Percentiles rank a stretch among this genome's conserved stretches.
These are phyloP conservation scores for Pantala flavescens DNA, from an alignment of 1,140 invertebrate genomes.

Conservation along the genomic window DNA sequence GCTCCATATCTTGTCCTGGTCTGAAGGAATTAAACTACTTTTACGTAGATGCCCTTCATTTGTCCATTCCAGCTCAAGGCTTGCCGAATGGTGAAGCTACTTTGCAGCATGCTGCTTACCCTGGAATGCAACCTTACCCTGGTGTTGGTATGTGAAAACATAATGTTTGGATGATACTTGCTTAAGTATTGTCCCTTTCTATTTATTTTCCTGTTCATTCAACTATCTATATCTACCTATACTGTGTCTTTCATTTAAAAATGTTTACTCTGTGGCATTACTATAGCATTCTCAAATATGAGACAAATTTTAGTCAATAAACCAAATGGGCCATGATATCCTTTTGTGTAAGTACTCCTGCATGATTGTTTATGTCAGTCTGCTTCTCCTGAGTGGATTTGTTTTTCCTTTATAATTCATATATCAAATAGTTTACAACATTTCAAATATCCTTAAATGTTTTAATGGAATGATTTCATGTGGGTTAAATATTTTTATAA, in stretches of 20 bases:
- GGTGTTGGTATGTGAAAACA: slow-evolving; percentile 61
- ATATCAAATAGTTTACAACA: neutral
- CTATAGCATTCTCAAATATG: neutral
- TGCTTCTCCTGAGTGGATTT: neutral
- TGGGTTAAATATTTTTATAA: slow-evolving; percentile 14
- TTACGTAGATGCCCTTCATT: slow-evolving; percentile 52
- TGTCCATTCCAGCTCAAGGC: slow-evolving; percentile 78
- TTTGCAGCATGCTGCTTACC: slow-evolving; percentile 72
- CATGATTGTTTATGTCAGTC: slow-evolving; percentile 13
- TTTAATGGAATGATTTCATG: neutral
- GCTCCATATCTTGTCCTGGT: neutral
- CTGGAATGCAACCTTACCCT: slow-evolving; percentile 80
- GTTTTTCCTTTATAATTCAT: neutral
- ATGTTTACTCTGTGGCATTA: neutral
- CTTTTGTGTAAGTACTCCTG: slow-evolving; percentile 14
- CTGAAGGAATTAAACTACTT: slow-evolving; percentile 40
- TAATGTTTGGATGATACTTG: neutral
- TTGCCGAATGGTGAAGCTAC: slow-evolving; percentile 80
- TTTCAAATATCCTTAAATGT: neutral
- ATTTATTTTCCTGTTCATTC: neutral
- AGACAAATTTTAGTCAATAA: neutral
- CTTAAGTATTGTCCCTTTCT: neutral
- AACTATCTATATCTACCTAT: neutral
- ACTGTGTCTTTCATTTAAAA: slow-evolving; percentile 7
- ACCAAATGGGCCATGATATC: neutral